A percentile compares a stretch with the other conserved stretches of the same genome.
Evolutionary conservation across 2,888 invertebrate species (phyloP).

Genomic region (Onchidella celtica): DNA sequence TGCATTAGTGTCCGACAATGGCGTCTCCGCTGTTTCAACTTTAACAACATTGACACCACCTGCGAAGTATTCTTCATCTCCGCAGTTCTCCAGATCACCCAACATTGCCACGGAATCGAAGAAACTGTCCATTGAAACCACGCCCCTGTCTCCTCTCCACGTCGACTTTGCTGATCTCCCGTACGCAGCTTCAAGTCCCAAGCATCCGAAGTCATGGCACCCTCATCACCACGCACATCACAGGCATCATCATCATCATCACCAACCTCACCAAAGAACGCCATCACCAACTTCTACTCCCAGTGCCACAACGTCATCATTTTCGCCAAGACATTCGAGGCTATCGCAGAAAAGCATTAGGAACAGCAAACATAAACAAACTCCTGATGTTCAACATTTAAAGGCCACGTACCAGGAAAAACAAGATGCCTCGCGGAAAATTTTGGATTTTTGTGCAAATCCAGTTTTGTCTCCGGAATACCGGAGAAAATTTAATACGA

Average conservation of each 20-base stretch:
- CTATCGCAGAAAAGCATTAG: not conserved
- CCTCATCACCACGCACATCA: not conserved
- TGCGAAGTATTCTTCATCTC: not conserved
- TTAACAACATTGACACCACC: not conserved
- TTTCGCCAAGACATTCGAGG: not conserved
- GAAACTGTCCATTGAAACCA: not conserved
- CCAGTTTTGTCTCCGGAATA: not conserved
- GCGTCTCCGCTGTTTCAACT: no score
- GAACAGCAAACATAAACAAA: no score
- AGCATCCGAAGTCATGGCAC: not conserved
- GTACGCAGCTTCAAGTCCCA: not conserved
- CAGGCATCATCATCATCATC: not conserved
- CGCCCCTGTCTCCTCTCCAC: not conserved
- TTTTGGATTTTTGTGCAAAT: not conserved
- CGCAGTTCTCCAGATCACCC: not conserved
- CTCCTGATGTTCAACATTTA: not conserved
- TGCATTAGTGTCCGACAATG: not conserved
- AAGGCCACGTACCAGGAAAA: not conserved
- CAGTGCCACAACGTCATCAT: not conserved
- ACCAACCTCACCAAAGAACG: not conserved
- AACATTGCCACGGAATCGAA: not conserved
- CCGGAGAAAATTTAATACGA: slow-evolving; percentile 1
- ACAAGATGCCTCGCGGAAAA: not conserved
- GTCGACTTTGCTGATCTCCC: not conserved
- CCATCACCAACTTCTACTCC: no score